Evolutionary conservation across 2,797 vertebrate species (phyloP).

Genomic region (Babyrousa celebensis): DNA sequence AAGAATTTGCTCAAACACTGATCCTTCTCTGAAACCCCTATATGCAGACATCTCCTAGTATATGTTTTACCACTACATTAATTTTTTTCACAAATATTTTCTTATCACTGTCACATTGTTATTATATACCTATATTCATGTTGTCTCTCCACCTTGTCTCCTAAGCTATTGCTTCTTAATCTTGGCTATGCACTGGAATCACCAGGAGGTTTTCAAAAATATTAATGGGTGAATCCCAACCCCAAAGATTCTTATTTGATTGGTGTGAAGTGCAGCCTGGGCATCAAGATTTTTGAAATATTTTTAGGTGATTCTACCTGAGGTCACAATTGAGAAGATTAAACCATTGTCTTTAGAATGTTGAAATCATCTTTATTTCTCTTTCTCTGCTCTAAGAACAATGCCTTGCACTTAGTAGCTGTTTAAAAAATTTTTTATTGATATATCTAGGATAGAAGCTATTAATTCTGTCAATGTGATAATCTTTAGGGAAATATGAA

Average conservation of each 20-base stretch:
- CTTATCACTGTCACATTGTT: not conserved
- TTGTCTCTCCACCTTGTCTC: not conserved
- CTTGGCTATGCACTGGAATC: not conserved
- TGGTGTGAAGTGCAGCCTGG: not conserved
- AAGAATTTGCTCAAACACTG: not conserved
- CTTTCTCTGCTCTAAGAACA: not conserved
- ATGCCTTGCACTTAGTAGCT: not conserved
- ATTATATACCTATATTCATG: not conserved
- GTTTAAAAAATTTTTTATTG: slow-evolving; percentile 7
- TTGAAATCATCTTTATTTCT: not conserved
- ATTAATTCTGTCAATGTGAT: slow-evolving; percentile 30
- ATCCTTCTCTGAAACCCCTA: not conserved
- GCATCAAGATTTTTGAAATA: not conserved
- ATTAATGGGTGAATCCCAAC: not conserved
- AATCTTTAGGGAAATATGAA: not conserved
- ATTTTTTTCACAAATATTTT: not conserved
- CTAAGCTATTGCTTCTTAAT: not conserved
- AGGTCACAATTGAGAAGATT: not conserved
- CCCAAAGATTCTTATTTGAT: not conserved
- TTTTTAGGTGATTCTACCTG: not conserved
- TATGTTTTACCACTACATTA: not conserved
- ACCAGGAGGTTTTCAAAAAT: not conserved
- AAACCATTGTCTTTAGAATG: not conserved
- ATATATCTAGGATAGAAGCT: not conserved
- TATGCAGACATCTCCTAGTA: not conserved